Evolutionary conservation across 2,113 vertebrate genomes (phyloP).

Genomic region (Melanostigma gelatinosum): DNA sequence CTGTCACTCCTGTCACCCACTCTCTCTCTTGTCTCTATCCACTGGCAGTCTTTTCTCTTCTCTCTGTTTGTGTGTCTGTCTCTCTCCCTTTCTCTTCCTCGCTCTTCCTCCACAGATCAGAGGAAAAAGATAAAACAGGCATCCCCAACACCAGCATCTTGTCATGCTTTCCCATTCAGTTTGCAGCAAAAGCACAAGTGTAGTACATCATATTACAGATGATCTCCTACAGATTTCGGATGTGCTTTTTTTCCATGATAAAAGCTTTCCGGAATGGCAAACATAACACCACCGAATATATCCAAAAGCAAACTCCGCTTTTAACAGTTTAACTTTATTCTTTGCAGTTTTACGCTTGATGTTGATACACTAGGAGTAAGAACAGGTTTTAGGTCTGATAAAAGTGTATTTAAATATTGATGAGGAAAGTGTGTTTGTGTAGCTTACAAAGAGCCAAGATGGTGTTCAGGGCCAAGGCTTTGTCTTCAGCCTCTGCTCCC

Average conservation of each 20-base stretch:
- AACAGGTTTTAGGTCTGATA: slow-evolving; percentile 39
- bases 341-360: slow-evolving; percentile 20
- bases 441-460: slow-evolving; percentile 32
- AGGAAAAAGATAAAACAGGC: slow-evolving; percentile 61
- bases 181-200: slow-evolving; percentile 56
- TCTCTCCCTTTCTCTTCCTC: slow-evolving; percentile 15
- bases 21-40: slow-evolving; percentile 24
- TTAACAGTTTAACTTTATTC: slow-evolving; percentile 10
- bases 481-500: slow-evolving; percentile 46
- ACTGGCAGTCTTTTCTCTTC: slow-evolving; percentile 28
- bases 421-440: slow-evolving; percentile 56
- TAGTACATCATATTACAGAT: slow-evolving; percentile 50
- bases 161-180: slow-evolving; percentile 59
- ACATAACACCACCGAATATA: slow-evolving; percentile 8
- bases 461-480: slow-evolving; percentile 38
- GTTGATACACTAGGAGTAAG: slow-evolving; percentile 9
- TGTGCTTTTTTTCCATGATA: slow-evolving; percentile 26
- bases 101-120: slow-evolving; percentile 59
- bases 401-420: slow-evolving; percentile 71
- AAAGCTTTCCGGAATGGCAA: slow-evolving; percentile 35
- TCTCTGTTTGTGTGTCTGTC: slow-evolving; percentile 26
- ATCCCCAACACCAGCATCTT: slow-evolving; percentile 45
- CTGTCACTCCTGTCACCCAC: slow-evolving; percentile 53
- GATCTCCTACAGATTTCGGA: slow-evolving; percentile 45
- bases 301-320: slow-evolving; percentile 23